phyloP scores from a whole-genome alignment of 2,888 invertebrate species.

The Micropterix aruncella region DNA sequence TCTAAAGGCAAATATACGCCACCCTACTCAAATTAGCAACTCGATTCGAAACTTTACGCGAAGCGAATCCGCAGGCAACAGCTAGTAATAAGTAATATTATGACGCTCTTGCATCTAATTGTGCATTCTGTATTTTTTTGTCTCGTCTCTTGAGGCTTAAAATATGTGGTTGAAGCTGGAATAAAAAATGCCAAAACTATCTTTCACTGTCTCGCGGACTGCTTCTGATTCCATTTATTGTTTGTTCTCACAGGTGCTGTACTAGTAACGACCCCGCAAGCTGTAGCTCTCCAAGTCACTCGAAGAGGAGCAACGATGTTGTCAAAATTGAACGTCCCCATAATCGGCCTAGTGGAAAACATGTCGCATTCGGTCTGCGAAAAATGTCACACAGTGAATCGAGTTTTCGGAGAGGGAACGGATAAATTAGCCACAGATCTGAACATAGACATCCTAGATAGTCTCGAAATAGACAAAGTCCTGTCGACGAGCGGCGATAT shows the following conservation, averaged over 20 bases:
- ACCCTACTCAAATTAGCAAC: too few species aligned
- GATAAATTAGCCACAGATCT: constrained; percentile 46
- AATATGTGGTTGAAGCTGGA: too few species aligned
- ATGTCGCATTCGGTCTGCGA: constrained; percentile 73
- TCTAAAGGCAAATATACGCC: too few species aligned
- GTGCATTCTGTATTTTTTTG: too few species aligned
- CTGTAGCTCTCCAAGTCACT: constrained; percentile 75
- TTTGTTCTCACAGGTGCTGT: constrained; percentile 47
- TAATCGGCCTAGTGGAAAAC: constrained; percentile 83
- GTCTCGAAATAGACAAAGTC: constrained; percentile 56
- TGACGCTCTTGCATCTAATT: too few species aligned
- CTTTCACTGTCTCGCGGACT: too few species aligned
- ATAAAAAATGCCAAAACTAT: too few species aligned
- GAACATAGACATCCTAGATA: constrained; percentile 49
- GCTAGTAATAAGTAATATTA: too few species aligned
- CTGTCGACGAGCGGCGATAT: constrained; percentile 56
- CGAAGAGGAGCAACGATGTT: constrained; percentile 81
- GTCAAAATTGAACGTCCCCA: constrained; percentile 63
- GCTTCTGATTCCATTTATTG: too few species aligned
- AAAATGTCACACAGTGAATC: constrained; percentile 57
- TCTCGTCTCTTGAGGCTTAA: too few species aligned
- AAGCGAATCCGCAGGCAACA: too few species aligned
- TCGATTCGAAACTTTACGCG: too few species aligned
- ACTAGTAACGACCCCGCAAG: constrained; percentile 89
- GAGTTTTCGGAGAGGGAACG: constrained; percentile 59